Evolutionary conservation across 2,113 vertebrate genomes (phyloP), one percentile per base, ranked within the genome.

Genomic region (Capreolus pygargus): DNA sequence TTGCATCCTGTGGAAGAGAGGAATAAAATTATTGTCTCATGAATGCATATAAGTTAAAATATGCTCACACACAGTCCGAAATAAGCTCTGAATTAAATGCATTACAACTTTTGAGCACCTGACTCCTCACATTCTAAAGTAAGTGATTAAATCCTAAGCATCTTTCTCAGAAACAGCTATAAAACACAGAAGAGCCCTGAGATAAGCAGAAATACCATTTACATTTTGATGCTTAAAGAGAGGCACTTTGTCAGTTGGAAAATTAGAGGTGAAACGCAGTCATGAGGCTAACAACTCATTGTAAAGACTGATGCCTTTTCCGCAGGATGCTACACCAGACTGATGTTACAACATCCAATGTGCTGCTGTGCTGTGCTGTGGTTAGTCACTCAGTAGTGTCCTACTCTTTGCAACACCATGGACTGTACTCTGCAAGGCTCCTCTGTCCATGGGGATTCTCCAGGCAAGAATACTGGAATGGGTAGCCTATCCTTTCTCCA

Each of bases 21-120:
- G 33, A 88, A 93, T 78, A 79, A 92, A 96, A 54, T 5, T 84
- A n/a, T 87, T 91, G 47, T 83, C 93, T 93, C 55, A 67, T 54
- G 55, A 89, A 91, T 82, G 43, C 33, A 64, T 58, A 82, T 86
- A 96, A 89, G 39, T 89, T 97, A 95, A 98, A 95, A 89, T 96
- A 91, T 88, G 94, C 74, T 87, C 43, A 36, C 7, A 52, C 45
- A 93, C 16, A 97, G 27, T n/a, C n/a, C 45, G 84, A 57, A 28
- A 36, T 81, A 87, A 86, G 82, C 52, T 96, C 28, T 33, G 7
- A 64, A 93, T 97, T 91, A 89, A 89, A 89, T 86, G 47, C 52
- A 95, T 92, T 64, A 58, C 39, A 74, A 47, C 50, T 90, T 91
- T 81, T 45, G 14, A 87, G 43, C 36, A 61, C 61, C 86, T 94